Conservation (phyloP, 2,888 invertebrate species). For the Prenolepis imparis region DNA sequence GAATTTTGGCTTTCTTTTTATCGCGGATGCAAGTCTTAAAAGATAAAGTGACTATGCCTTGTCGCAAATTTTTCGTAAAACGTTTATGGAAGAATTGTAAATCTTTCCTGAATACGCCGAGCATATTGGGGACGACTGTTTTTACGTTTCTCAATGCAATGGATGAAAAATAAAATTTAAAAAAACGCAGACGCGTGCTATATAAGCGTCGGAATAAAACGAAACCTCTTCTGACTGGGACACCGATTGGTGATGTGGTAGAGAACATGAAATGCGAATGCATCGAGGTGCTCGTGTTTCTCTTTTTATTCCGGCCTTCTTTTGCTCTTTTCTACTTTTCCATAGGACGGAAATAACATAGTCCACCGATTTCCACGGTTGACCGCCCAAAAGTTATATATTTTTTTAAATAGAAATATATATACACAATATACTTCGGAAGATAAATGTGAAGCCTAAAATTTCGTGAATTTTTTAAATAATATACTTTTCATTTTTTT, state of each 20-base stretch:
- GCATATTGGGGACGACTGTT: slow-evolving; percentile 6
- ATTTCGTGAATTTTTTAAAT: not conserved
- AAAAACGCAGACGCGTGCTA: slow-evolving; percentile 52
- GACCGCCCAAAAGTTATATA: slow-evolving; percentile 5
- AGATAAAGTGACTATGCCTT: not conserved
- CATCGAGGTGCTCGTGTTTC: not conserved
- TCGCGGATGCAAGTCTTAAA: not conserved
- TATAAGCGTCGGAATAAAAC: slow-evolving; percentile 39
- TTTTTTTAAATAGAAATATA: not conserved
- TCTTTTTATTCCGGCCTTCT: slow-evolving; percentile 10
- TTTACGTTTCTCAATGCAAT: slow-evolving; percentile 42
- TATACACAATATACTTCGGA: not conserved
- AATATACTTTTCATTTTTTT: slow-evolving; percentile 9
- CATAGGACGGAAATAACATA: not conserved
- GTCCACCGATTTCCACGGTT: not conserved
- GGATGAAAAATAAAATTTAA: slow-evolving; percentile 71
- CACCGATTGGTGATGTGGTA: slow-evolving; percentile 26
- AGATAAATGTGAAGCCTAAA: slow-evolving; percentile 12
- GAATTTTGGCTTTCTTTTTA: not conserved
- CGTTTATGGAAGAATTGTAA: slow-evolving; percentile 60
- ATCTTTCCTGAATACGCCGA: slow-evolving; percentile 58
- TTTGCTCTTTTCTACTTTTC: slow-evolving; percentile 19
- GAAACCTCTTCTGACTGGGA: slow-evolving; percentile 5
- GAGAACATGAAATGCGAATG: slow-evolving; percentile 39
- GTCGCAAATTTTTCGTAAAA: slow-evolving; percentile 51